Evolutionary conservation across 2,113 vertebrate genomes (phyloP).

Genomic region (Gracilinanus agilis): DNA sequence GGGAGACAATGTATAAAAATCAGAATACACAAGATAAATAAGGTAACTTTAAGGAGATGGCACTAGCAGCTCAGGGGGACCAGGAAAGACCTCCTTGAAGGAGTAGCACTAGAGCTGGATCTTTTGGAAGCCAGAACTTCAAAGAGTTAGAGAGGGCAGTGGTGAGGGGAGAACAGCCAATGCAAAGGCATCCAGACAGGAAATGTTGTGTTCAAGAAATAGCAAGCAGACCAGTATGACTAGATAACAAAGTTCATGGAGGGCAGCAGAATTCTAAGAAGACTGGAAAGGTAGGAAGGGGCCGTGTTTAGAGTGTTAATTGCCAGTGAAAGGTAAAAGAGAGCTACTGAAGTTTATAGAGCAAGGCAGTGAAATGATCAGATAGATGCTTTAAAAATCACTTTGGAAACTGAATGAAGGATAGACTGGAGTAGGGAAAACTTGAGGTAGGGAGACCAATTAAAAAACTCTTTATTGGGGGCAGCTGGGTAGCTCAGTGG

Average conservation of each 20-base stretch:
- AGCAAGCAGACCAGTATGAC: not conserved
- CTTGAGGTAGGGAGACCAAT: not conserved
- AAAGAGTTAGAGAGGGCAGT: not conserved
- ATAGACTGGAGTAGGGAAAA: not conserved
- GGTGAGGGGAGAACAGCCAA: not conserved
- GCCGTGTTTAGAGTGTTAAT: not conserved
- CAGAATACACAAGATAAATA: not conserved
- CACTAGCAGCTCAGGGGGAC: not conserved
- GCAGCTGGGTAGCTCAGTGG: no score
- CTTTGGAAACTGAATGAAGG: not conserved
- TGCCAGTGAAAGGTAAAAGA: not conserved
- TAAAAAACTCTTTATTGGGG: not conserved
- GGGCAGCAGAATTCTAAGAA: not conserved
- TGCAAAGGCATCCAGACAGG: not conserved
- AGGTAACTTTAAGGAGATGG: not conserved
- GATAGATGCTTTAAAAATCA: not conserved
- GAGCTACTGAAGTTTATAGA: not conserved
- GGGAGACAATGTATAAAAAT: not conserved
- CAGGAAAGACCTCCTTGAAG: not conserved
- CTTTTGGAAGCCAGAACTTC: not conserved
- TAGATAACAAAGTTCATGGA: not conserved
- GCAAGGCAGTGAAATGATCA: not conserved
- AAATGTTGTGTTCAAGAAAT: not conserved
- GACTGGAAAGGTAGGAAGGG: not conserved
- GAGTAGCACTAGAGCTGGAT: not conserved